phyloP scores from a whole-genome alignment of 2,888 invertebrate genomes.

The Antitype chi region DNA sequence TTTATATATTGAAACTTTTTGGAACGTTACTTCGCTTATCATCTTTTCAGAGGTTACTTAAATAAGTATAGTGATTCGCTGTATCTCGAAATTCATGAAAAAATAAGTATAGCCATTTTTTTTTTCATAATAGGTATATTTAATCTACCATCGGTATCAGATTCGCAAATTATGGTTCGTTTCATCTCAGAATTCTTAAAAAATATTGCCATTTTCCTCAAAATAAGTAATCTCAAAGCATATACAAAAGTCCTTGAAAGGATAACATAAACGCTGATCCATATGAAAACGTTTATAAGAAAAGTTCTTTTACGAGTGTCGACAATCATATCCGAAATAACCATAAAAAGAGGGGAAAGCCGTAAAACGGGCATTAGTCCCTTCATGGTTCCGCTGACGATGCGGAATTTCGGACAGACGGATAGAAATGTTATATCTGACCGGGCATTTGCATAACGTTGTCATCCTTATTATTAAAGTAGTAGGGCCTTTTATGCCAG shows the following conservation, averaged over 20 bases:
- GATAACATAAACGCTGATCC: slow-evolving; percentile 65
- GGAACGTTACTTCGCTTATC: not conserved
- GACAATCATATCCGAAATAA: slow-evolving; percentile 85
- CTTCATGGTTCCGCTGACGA: slow-evolving; percentile 80
- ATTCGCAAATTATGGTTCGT: not conserved
- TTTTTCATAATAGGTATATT: not conserved
- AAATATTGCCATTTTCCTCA: not conserved
- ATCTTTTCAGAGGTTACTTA: not conserved
- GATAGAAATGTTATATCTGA: slow-evolving; percentile 70
- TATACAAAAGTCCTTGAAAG: slow-evolving; percentile 36
- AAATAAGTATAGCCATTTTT: not conserved
- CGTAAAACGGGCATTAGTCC: slow-evolving; percentile 86
- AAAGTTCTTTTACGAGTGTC: slow-evolving; percentile 82
- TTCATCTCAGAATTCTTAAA: not conserved
- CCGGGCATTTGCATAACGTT: slow-evolving; percentile 65
- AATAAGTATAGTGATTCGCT: not conserved
- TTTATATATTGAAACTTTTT: not conserved
- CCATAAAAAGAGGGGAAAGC: slow-evolving; percentile 83
- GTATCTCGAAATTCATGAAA: not conserved
- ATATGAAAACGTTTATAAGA: slow-evolving; percentile 76
- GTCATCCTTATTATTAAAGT: slow-evolving; percentile 65
- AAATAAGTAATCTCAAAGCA: slow-evolving; percentile 11
- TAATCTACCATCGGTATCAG: not conserved
- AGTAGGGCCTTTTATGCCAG: slow-evolving; percentile 64
- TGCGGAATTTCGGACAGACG: slow-evolving; percentile 72